phyloP scores from a whole-genome alignment of 2,888 invertebrate genomes.

The Dinocampus coccinellae region DNA sequence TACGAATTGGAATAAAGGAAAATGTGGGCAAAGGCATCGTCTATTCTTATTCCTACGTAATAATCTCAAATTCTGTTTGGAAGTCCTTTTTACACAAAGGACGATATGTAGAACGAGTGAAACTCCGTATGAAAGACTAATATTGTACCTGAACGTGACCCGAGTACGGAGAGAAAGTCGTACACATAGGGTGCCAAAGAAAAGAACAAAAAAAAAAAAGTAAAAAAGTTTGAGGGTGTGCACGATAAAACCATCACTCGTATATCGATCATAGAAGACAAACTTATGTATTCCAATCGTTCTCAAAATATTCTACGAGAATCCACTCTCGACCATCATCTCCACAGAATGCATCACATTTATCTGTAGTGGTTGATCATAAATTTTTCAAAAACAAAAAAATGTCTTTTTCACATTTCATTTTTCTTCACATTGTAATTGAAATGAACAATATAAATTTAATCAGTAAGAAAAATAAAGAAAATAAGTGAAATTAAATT shows the following conservation, averaged over 20 bases:
- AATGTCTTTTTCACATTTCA: too few relatives aligned
- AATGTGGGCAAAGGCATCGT: slow-evolving; percentile 38
- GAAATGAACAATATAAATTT: neutral
- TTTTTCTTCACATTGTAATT: neutral
- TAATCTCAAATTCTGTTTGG: slow-evolving; percentile 69
- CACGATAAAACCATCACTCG: slow-evolving; percentile 56
- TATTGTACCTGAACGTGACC: slow-evolving; percentile 65
- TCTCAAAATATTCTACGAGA: neutral
- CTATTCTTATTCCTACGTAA: slow-evolving; percentile 67
- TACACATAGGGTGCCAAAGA: slow-evolving; percentile 23
- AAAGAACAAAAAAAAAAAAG: slow-evolving; percentile 40
- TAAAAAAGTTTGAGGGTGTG: slow-evolving; percentile 38
- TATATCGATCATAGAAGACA: slow-evolving; percentile 40
- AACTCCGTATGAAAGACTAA: slow-evolving; percentile 67
- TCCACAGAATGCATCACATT: neutral
- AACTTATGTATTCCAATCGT: slow-evolving; percentile 35
- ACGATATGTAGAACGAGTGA: slow-evolving; percentile 65
- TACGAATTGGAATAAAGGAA: slow-evolving; percentile 29
- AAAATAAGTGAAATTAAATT: neutral
- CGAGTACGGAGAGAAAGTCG: slow-evolving; percentile 47
- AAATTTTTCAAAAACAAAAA: too few relatives aligned
- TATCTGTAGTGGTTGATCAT: too few relatives aligned
- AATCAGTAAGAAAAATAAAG: slow-evolving; percentile 5
- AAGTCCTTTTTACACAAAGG: slow-evolving; percentile 68
- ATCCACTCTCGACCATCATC: slow-evolving; percentile 8